These are phyloP conservation scores for Eueides isabella DNA, from an alignment of 1,140 invertebrate species.

Conservation along the genomic window DNA sequence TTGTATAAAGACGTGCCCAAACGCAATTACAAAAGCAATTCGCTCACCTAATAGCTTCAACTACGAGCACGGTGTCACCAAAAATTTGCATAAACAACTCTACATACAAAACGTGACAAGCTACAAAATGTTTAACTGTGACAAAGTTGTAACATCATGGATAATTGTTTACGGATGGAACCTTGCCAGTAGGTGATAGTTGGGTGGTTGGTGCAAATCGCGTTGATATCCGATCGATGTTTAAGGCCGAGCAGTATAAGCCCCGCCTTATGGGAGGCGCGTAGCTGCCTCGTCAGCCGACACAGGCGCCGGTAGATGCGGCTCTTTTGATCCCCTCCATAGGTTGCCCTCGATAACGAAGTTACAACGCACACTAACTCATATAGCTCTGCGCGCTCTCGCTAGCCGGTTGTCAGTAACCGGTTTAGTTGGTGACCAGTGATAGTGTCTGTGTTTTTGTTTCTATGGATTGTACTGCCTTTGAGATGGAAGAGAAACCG, in stretches of 20 bases:
- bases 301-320: slow-evolving; percentile 65
- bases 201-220: slow-evolving; percentile 60
- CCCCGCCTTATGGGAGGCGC: slow-evolving; percentile 78
- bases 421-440: slow-evolving; percentile 69
- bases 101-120: slow-evolving; percentile 53
- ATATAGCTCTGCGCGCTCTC: slow-evolving; percentile 73
- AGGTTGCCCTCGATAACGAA: slow-evolving; percentile 57
- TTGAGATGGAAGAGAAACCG: slow-evolving; percentile 77
- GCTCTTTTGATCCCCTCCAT: slow-evolving; percentile 71
- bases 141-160: slow-evolving; percentile 53
- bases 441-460: slow-evolving; percentile 61
- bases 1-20: slow-evolving; percentile 75
- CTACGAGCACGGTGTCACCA: slow-evolving; percentile 69
- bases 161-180: slow-evolving; percentile 39
- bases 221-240: slow-evolving; percentile 70
- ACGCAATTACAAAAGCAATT: slow-evolving; percentile 74
- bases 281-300: slow-evolving; percentile 82
- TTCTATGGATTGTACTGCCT: slow-evolving; percentile 67
- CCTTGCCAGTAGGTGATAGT: slow-evolving; percentile 43
- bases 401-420: slow-evolving; percentile 77
- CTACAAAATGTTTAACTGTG: slow-evolving; percentile 30
- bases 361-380: slow-evolving; percentile 65
- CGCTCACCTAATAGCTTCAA: slow-evolving; percentile 72
- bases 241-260: slow-evolving; percentile 72
- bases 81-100: slow-evolving; percentile 68